These are phyloP conservation scores for Pseudachorutes palmiensis DNA, from an alignment of 1,140 invertebrate genomes.

Conservation along the genomic window DNA sequence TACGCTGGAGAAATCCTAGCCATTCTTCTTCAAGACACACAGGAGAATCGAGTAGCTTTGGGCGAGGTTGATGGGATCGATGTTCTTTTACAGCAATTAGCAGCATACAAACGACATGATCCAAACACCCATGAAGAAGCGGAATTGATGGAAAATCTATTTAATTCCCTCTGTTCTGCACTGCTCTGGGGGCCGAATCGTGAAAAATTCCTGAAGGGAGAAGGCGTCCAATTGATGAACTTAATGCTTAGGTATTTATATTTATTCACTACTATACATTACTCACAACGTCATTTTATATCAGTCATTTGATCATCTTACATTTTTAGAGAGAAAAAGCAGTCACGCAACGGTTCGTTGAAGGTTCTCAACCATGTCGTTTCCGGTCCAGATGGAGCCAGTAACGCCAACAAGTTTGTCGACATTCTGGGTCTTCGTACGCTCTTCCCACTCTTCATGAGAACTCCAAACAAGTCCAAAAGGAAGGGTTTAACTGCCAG, in stretches of 20 bases:
- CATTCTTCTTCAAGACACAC: constrained; percentile 83
- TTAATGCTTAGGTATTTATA: constrained; percentile 74
- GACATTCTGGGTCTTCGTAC: constrained; percentile 94
- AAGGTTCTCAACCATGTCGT: constrained; percentile 96
- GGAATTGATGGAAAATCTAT: constrained; percentile 98
- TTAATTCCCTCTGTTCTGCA: constrained; percentile 88
- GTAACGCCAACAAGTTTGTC: constrained; percentile 97
- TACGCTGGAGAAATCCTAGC: constrained; percentile 94
- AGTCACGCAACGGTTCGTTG: constrained; percentile 88
- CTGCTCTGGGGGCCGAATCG: constrained; percentile 80
- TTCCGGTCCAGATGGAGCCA: constrained; percentile 79
- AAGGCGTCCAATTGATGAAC: constrained; percentile 92
- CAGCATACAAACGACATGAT: constrained; percentile 92
- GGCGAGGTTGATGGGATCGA: constrained; percentile 94
- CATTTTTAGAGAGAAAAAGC: constrained; percentile 94
- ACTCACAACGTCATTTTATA: neutral
- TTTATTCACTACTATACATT: neutral
- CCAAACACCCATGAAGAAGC: constrained; percentile 82
- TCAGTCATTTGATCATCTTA: constrained; percentile 10
- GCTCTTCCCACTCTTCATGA: constrained; percentile 98
- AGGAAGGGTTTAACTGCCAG: constrained; percentile 76
- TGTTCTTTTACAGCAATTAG: constrained; percentile 86
- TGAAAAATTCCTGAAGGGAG: constrained; percentile 83
- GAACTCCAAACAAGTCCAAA: constrained; percentile 82
- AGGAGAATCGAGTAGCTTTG: constrained; percentile 69